Conservation (phyloP, 2,113 vertebrate genomes). For the Callipepla squamata region DNA sequence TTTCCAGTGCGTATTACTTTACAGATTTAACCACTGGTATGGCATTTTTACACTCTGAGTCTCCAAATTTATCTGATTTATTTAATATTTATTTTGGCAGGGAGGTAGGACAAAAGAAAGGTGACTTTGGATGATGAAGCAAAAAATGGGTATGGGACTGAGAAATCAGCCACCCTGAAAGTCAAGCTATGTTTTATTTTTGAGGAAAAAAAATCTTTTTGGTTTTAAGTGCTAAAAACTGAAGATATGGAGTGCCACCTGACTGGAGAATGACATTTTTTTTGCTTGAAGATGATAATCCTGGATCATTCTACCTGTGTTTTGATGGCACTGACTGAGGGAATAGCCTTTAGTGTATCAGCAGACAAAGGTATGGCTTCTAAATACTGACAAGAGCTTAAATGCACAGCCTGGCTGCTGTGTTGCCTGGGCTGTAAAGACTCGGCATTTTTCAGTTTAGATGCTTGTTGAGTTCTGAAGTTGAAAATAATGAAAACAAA, state of each 20-base stretch:
- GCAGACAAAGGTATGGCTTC: background rate
- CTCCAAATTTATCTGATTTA: background rate
- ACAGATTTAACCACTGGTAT: background rate
- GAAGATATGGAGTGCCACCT: background rate
- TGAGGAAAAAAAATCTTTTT: background rate
- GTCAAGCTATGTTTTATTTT: background rate
- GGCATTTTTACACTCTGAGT: background rate
- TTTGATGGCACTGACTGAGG: background rate
- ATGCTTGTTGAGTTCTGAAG: background rate
- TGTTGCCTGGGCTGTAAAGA: background rate
- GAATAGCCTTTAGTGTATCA: background rate
- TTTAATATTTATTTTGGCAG: background rate
- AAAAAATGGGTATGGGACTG: rapidly evolving
- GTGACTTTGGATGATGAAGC: background rate
- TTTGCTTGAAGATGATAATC: background rate
- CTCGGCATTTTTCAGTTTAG: background rate
- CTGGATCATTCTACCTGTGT: background rate
- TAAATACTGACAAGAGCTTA: background rate
- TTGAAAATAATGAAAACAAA: background rate
- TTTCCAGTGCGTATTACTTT: background rate
- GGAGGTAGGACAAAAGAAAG: background rate
- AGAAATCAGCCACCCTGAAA: background rate
- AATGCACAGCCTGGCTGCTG: background rate
- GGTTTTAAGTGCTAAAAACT: background rate
- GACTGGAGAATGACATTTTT: rapidly evolving